A percentile compares a stretch with the other conserved stretches of the same genome.
Conservation (phyloP, 2,888 invertebrate species). For the Luperina nickerlii region DNA sequence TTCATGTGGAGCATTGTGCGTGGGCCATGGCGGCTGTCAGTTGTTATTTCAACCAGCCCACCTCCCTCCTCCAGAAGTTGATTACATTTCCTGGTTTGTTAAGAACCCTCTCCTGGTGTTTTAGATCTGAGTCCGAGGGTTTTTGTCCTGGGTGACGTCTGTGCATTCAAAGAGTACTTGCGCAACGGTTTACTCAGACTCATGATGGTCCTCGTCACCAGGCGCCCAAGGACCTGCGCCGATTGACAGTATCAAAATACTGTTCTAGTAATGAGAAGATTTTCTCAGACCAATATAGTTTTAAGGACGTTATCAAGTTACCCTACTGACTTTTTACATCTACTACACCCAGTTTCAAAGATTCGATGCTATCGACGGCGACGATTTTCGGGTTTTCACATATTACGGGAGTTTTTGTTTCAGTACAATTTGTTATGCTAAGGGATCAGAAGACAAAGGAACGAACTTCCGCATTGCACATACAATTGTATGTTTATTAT, state of each 20-base stretch:
- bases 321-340: constrained; percentile 11
- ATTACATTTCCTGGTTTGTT: too few species aligned
- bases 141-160: too few species aligned
- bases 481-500: constrained; percentile 46
- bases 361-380: constrained; percentile 52
- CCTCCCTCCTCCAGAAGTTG: too few species aligned
- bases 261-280: not conserved
- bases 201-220: not conserved
- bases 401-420: constrained; percentile 62
- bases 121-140: not conserved
- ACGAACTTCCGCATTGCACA: constrained; percentile 36
- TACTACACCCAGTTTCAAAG: constrained; percentile 21
- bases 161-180: not conserved
- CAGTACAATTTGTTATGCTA: constrained; percentile 54
- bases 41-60: too few species aligned
- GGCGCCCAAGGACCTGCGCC: too few species aligned
- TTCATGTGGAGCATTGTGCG: too few species aligned
- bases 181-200: not conserved
- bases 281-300: not conserved
- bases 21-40: too few species aligned
- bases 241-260: not conserved
- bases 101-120: too few species aligned
- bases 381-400: constrained; percentile 71
- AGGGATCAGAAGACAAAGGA: constrained; percentile 43
- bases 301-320: not conserved